These are phyloP conservation scores for Leucoraja erinaceus DNA, from an alignment of 2,113 vertebrate species.

Conservation along the genomic window DNA sequence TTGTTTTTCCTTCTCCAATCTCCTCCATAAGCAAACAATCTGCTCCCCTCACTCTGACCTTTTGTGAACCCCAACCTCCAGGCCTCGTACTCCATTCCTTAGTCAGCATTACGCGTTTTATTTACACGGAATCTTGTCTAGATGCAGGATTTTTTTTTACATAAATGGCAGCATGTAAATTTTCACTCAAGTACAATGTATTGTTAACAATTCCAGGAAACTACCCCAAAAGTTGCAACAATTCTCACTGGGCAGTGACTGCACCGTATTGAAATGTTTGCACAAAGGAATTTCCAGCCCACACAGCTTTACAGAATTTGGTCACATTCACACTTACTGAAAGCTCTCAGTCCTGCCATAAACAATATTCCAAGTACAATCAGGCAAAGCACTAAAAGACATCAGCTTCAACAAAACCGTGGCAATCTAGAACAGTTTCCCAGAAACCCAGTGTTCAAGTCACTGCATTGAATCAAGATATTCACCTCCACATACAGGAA, in stretches of 20 bases:
- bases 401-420: neutral
- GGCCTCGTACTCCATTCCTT: neutral
- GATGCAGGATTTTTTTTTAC: neutral
- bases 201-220: constrained; percentile 25
- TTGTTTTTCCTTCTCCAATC: neutral
- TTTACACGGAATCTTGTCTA: neutral
- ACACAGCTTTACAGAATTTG: too few species aligned
- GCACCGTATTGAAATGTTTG: neutral
- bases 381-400: neutral
- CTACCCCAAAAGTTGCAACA: neutral
- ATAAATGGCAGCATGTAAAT: neutral
- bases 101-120: too few species aligned
- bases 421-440: neutral
- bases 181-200: neutral
- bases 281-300: neutral
- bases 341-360: neutral
- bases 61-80: neutral
- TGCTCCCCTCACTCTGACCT: neutral
- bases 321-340: neutral
- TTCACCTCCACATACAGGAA: neutral
- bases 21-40: neutral
- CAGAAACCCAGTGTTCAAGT: neutral
- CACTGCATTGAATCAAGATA: neutral
- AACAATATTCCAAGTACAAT: neutral
- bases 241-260: neutral